phyloP scores from a whole-genome alignment of 2,113 vertebrate genomes.

The Neolamprologus caudopunctatus region DNA sequence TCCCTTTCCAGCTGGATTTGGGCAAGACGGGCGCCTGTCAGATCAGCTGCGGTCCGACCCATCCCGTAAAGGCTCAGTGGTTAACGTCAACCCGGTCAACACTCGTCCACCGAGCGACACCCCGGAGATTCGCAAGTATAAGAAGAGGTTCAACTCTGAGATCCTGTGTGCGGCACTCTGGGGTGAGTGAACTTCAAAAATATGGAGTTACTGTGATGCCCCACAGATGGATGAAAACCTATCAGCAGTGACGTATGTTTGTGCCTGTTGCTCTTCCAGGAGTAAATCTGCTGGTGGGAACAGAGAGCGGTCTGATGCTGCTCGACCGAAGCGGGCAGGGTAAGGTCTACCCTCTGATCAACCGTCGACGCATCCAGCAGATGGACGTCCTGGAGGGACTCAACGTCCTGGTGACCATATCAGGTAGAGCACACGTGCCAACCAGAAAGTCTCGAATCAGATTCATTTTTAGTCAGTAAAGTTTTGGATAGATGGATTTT shows the following conservation, averaged over 20 bases:
- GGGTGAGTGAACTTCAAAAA: conserved; percentile 63
- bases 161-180: conserved; percentile 92
- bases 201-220: neutral
- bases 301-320: conserved; percentile 84
- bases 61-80: conserved; percentile 92
- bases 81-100: conserved; percentile 97
- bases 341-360: conserved; percentile 86
- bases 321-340: conserved; percentile 91
- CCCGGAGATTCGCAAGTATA: conserved; percentile 94
- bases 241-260: rapidly evolving
- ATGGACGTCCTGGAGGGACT: conserved; percentile 94
- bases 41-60: conserved; percentile 89
- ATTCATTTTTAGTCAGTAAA: neutral
- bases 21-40: conserved; percentile 83
- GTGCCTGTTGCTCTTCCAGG: conserved; percentile 57
- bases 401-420: conserved; percentile 93
- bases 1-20: conserved; percentile 77
- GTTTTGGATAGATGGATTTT: neutral
- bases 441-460: neutral
- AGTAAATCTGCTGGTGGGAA: conserved; percentile 91
- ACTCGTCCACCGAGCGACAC: conserved; percentile 94
- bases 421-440: conserved; percentile 61
- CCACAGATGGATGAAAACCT: neutral
- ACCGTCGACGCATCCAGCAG: conserved; percentile 84
- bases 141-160: conserved; percentile 97